phyloP scores from a whole-genome alignment of 2,888 invertebrate species.

The Caenorhabditis imperialis region DNA sequence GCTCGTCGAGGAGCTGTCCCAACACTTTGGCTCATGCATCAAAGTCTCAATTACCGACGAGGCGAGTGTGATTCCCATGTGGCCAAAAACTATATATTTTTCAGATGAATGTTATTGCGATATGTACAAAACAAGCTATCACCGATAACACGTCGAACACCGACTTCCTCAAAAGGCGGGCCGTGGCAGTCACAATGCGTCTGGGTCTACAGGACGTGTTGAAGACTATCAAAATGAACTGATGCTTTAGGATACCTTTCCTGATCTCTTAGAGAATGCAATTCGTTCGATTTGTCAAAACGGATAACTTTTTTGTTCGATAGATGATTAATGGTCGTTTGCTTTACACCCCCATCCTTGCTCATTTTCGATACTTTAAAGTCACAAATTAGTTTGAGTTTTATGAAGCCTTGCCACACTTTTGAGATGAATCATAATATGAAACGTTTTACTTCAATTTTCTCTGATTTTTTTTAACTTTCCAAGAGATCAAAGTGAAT shows the following conservation, averaged over 20 bases:
- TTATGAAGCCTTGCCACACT: too few species aligned
- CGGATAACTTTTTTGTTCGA: too few species aligned
- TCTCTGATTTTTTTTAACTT: neutral
- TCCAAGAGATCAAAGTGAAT: slow-evolving; percentile 28
- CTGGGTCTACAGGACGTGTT: slow-evolving; percentile 45
- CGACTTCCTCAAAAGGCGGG: slow-evolving; percentile 41
- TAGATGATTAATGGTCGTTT: too few species aligned
- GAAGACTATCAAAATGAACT: slow-evolving; percentile 47
- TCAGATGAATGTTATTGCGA: slow-evolving; percentile 48
- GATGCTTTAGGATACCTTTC: neutral
- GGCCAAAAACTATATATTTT: slow-evolving; percentile 1
- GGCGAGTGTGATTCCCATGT: slow-evolving; percentile 1
- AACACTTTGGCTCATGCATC: slow-evolving; percentile 50
- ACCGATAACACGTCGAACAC: slow-evolving; percentile 25
- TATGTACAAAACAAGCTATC: slow-evolving; percentile 50
- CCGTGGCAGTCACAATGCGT: slow-evolving; percentile 42
- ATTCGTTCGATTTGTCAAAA: too few species aligned
- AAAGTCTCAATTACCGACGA: slow-evolving; percentile 51
- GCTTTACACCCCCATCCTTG: too few species aligned
- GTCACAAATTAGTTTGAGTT: too few species aligned
- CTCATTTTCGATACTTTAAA: too few species aligned
- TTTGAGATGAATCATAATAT: too few species aligned
- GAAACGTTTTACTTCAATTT: too few species aligned
- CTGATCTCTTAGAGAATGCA: too few species aligned
- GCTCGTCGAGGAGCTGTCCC: slow-evolving; percentile 35